phyloP scores from a whole-genome alignment of 1,140 invertebrate genomes.

The Piezodorus guildinii region DNA sequence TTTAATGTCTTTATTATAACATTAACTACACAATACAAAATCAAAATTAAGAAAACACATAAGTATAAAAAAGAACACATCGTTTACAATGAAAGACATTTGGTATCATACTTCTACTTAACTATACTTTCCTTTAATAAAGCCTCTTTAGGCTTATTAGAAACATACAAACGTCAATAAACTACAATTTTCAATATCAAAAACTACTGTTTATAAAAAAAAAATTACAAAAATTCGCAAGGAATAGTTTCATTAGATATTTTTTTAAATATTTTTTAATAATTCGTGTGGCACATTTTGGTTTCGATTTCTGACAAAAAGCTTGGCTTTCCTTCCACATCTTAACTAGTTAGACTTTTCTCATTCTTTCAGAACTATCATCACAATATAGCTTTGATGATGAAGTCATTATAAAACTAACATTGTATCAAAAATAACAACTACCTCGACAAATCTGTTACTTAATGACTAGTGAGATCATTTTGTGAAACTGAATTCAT shows the following conservation, averaged over 20 bases:
- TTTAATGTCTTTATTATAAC: too few relatives aligned
- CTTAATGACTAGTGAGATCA: conserved; percentile 22
- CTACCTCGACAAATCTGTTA: too few relatives aligned
- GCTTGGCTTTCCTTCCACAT: not conserved
- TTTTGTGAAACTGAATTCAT: conserved; percentile 21
- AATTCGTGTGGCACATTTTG: conserved; percentile 6
- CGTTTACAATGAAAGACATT: conserved; percentile 5
- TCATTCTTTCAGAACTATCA: not conserved
- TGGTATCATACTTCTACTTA: not conserved
- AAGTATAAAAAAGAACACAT: conserved; percentile 8
- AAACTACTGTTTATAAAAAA: too few relatives aligned
- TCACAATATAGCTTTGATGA: conserved; percentile 13
- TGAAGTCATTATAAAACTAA: not conserved
- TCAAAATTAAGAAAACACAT: not conserved
- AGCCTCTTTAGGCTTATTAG: too few relatives aligned
- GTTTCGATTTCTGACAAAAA: not conserved
- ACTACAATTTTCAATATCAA: too few relatives aligned
- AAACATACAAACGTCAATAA: too few relatives aligned
- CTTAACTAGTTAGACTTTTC: not conserved
- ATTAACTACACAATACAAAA: too few relatives aligned
- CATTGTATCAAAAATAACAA: too few relatives aligned
- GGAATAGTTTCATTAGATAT: too few relatives aligned
- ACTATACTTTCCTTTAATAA: not conserved
- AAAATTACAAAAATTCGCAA: too few relatives aligned
- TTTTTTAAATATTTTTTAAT: too few relatives aligned